Evolutionary conservation across 2,888 invertebrate species (phyloP).

Genomic region (Abscondita cerata): DNA sequence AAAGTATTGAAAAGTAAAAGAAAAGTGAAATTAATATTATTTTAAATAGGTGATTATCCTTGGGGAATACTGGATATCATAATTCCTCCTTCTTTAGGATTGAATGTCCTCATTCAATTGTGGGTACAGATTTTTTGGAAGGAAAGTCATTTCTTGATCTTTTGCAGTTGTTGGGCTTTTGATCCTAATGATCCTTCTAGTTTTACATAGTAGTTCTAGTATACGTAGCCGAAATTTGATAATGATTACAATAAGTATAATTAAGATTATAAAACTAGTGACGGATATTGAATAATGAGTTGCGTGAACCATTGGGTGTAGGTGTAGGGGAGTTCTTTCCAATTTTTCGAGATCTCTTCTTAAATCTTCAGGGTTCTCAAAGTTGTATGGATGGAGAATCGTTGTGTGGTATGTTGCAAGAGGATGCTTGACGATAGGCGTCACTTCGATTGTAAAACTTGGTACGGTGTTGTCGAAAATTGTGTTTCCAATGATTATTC

Average conservation of each 20-base stretch:
- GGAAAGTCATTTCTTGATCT: background rate
- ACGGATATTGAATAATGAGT: background rate
- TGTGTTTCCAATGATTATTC: background rate
- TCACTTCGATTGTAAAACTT: background rate
- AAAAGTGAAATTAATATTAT: no score
- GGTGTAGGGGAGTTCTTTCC: background rate
- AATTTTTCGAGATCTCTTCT: background rate
- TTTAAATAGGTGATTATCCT: no score
- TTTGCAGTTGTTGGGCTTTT: background rate
- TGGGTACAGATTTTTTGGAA: background rate
- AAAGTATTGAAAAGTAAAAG: no score
- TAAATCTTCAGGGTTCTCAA: background rate
- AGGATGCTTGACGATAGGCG: background rate
- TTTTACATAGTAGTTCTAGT: background rate
- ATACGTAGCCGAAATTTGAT: no score
- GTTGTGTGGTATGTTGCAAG: background rate
- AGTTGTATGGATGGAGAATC: background rate
- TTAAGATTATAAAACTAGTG: background rate
- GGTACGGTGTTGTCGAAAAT: background rate
- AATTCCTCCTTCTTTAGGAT: background rate
- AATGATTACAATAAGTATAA: no score
- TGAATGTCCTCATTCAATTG: background rate
- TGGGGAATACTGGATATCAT: no score
- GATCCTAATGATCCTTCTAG: background rate
- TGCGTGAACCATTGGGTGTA: background rate